Base-by-base conservation (phyloP, 2,888 invertebrate species). In the Ectemnius continuus region DNA sequence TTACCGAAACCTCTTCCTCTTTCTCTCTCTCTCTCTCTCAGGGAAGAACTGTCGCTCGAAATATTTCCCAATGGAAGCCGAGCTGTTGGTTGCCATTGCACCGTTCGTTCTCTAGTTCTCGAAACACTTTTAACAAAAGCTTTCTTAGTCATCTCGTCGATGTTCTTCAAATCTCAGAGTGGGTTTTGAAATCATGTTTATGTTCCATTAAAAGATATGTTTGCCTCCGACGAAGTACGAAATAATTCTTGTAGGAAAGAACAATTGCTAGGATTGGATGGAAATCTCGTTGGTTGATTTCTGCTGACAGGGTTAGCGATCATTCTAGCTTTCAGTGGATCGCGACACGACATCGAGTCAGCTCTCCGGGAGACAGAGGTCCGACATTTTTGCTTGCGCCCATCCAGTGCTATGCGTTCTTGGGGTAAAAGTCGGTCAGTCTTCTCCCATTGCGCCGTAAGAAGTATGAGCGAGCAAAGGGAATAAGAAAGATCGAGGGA, bases 241-340 rank as follows among this genome's bases (percentile, higher is more conserved):
- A 48, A 28, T 62, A 59, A 73, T 62, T 58, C 59, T 20, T 0
- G 2, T 4, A 23, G 58, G 23, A 60, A 23, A 14, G 23, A n/a
- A 26, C 14, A 28, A 28, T 46, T 48, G 6, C 8, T 18, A 1
- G 20, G 57, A 75, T 72, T 67, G 56, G 61, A 76, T 56, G 67
- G 63, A 73, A 80, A 73, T 74, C 67, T 66, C 62, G 16, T n/a
- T 59, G 28, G 16, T 58, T 62, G 47, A 47, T 81, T 81, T 81
- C 61, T 62, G 81, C 80, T 81, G 80, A 81, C 78, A 62, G 57
- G 67, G 72, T 68, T 59, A 45, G 58, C 71, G 63, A 59, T 76
- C 65, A 56, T 68, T 76, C 56, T 63, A 73, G 67, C 68, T 77
- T 68, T 76, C 26, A 47, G 67, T 59, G 18, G 13, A 14, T 36